Evolutionary conservation across 2,797 vertebrate species (phyloP).

Genomic region (Mallotus villosus): DNA sequence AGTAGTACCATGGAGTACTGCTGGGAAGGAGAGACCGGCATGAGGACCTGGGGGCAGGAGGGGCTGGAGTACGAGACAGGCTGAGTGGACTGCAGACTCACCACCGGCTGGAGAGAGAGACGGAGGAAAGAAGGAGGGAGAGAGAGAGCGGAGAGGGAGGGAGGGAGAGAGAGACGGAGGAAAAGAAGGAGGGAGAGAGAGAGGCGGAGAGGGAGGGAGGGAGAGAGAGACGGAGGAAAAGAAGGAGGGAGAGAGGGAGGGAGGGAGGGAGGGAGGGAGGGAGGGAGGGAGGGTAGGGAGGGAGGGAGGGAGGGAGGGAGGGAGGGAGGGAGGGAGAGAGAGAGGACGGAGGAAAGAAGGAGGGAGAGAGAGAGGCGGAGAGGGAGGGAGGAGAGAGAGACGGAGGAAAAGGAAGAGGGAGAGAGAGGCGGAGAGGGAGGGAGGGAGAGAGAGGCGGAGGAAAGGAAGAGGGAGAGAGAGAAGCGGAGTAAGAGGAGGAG

Average conservation of each 20-base stretch:
- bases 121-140: constrained; percentile 16
- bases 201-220: constrained; percentile 58
- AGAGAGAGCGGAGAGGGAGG: constrained; percentile 53
- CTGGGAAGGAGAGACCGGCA: constrained; percentile 98
- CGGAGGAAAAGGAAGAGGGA: constrained; percentile 4
- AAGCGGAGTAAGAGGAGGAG: constrained; percentile 41
- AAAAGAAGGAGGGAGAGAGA: constrained; percentile 37
- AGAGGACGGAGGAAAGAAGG: constrained; percentile 93
- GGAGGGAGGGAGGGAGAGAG: constrained; percentile 94
- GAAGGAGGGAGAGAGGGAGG: too few species aligned
- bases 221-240: constrained; percentile 46
- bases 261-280: constrained; percentile 97
- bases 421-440: constrained; percentile 69
- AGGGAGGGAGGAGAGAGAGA: constrained; percentile 36
- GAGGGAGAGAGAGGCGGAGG: constrained; percentile 95
- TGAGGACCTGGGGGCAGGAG: constrained; percentile 98
- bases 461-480: constrained; percentile 71
- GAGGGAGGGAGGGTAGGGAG: constrained; percentile 99
- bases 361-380: constrained; percentile 32
- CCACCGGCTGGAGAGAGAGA: constrained; percentile 82
- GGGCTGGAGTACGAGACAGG: constrained; percentile 93
- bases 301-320: constrained; percentile 95
- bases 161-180: constrained; percentile 48
- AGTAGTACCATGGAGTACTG: constrained; percentile 98
- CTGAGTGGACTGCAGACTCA: constrained; percentile 93